Evolutionary conservation across 2,888 invertebrate species (phyloP), one percentile per base, ranked within the genome.

Genomic region (Cerastoderma edule): DNA sequence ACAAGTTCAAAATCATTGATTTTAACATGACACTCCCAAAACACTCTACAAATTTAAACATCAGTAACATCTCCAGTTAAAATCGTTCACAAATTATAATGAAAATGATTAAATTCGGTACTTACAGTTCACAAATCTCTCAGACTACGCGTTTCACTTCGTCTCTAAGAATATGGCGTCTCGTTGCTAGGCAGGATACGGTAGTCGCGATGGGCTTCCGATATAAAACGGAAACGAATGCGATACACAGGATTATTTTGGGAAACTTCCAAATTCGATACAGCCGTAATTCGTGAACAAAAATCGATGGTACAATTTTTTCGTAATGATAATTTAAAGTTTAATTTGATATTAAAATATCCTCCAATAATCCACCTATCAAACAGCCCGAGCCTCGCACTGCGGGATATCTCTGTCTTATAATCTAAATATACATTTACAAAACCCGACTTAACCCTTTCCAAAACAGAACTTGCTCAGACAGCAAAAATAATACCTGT

Each of bases 121-220:
- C 66, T 66, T 48, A 66, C 66, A 19, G 50, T 28, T 30, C 24
- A 22, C 44, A 66, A 66, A 50, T 24, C 22, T 13, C 33, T 22
- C 32, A 1, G n/a, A 8, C 66, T 50, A 48, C 32, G 50, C 66
- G 32, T 32, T 27, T 13, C n/a, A 50, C 33, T 32, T 32, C 56
- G 85, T 85, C 81, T 75, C 82, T 80, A 85, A 65, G 80, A 83
- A 84, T 75, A 85, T 85, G 83, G 85, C 82, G 85, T 80, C 85
- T 69, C 72, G 85, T 85, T 82, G 82, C 83, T 79, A 85, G 35
- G 81, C 76, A 66, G 50, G 57, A 72, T 67, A 48, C 50, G 72
- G 60, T 60, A 39, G 27, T 39, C 39, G 39, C 39, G 60, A 60
- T 76, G 80, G 28, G 35, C 67, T 67, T 67, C 67, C 67, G 67